Percentiles rank a stretch among this genome's conserved stretches.
phyloP scores from a whole-genome alignment of 2,797 vertebrate genomes.

The Catamblyrhynchus diadema region DNA sequence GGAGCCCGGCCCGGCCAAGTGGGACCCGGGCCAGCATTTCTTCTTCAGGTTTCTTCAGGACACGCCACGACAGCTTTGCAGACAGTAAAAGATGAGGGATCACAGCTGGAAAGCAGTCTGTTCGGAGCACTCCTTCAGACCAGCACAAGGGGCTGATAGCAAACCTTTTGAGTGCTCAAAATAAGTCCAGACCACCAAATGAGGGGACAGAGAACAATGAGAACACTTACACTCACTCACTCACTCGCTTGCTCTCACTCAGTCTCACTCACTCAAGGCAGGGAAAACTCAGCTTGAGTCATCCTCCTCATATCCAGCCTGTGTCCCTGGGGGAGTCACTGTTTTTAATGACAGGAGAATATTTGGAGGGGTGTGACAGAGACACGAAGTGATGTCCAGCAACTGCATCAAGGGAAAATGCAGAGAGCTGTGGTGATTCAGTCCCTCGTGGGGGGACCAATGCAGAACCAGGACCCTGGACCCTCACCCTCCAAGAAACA shows the following conservation, averaged over 20 bases:
- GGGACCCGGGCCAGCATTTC: neutral
- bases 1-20: neutral
- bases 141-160: neutral
- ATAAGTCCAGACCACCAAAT: neutral
- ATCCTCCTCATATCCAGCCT: neutral
- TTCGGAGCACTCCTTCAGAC: neutral
- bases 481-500: neutral
- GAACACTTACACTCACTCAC: neutral
- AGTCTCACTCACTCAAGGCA: neutral
- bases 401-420: accelerated
- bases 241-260: neutral
- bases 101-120: neutral
- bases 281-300: neutral
- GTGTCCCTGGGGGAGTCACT: neutral
- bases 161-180: neutral
- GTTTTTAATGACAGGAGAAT: neutral
- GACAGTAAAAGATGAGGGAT: neutral
- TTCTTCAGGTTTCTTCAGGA: neutral
- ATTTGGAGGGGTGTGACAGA: neutral
- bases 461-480: neutral
- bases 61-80: neutral
- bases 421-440: neutral
- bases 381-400: neutral
- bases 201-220: neutral
- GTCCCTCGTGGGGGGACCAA: neutral